Evolutionary conservation across 2,113 vertebrate species (phyloP).

Genomic region (Passer montanus): DNA sequence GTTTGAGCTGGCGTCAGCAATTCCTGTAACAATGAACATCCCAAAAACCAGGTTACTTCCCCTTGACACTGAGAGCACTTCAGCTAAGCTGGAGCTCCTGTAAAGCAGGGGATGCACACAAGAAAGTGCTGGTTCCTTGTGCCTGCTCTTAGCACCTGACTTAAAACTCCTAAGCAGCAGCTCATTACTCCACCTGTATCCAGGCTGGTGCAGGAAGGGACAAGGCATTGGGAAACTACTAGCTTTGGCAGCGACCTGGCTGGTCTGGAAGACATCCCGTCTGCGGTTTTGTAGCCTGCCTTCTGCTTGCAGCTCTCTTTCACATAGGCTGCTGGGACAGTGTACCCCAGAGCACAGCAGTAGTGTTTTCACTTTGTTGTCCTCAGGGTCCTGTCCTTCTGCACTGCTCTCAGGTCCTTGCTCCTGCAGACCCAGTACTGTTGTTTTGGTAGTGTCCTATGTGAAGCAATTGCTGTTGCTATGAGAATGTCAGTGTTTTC

Average conservation of each 20-base stretch:
- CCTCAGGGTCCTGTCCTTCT: background rate
- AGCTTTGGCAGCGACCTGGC: accelerated
- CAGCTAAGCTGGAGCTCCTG: background rate
- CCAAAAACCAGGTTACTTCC: background rate
- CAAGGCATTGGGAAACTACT: background rate
- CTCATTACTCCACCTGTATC: background rate
- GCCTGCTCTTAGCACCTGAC: background rate
- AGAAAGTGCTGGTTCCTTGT: background rate
- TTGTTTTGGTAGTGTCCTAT: background rate
- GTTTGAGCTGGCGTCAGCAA: background rate
- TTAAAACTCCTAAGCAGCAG: background rate
- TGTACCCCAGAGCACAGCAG: background rate
- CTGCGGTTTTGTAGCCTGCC: background rate
- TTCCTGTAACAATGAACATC: background rate
- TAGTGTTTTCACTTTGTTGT: background rate
- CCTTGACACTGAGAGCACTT: background rate
- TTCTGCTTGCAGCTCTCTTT: background rate
- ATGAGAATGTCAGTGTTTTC: background rate
- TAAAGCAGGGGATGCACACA: background rate
- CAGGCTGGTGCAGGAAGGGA: background rate
- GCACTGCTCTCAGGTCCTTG: background rate
- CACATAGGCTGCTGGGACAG: background rate
- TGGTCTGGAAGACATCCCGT: background rate
- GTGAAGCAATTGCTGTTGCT: background rate
- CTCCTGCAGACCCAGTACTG: background rate